These are phyloP conservation scores for Myotis davidii DNA, from an alignment of 2,113 vertebrate species.

Conservation along the genomic window DNA sequence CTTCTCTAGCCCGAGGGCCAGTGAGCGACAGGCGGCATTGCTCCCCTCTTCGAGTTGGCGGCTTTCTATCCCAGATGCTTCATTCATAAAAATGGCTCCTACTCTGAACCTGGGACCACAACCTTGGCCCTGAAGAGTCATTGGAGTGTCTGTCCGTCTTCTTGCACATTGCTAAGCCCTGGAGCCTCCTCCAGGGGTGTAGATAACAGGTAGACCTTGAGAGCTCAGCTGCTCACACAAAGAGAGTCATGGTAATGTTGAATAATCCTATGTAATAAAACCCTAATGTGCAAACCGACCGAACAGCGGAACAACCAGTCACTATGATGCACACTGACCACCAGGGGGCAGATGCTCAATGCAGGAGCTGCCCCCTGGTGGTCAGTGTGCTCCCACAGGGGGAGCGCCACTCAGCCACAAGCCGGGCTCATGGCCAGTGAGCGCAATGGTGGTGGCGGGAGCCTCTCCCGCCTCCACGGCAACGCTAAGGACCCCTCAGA, in stretches of 20 bases:
- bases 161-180: background rate
- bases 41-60: background rate
- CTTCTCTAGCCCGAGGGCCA: rapidly evolving
- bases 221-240: background rate
- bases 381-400: no score
- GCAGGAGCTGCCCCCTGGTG: no score
- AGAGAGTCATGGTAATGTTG: background rate
- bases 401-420: no score
- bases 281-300: no score
- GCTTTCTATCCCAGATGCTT: conserved; percentile 61
- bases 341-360: no score
- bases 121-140: background rate
- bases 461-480: no score
- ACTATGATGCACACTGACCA: no score
- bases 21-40: rapidly evolving
- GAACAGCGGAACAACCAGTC: no score
- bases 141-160: background rate
- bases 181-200: background rate
- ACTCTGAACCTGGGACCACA: background rate
- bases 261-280: no score
- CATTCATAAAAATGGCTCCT: conserved; percentile 72
- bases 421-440: no score
- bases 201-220: background rate
- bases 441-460: no score
- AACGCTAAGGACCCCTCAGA: rapidly evolving